Evolutionary conservation across 1,140 invertebrate genomes (phyloP), one percentile per base, ranked within the genome.

Genomic region (Sarcophaga bullata): DNA sequence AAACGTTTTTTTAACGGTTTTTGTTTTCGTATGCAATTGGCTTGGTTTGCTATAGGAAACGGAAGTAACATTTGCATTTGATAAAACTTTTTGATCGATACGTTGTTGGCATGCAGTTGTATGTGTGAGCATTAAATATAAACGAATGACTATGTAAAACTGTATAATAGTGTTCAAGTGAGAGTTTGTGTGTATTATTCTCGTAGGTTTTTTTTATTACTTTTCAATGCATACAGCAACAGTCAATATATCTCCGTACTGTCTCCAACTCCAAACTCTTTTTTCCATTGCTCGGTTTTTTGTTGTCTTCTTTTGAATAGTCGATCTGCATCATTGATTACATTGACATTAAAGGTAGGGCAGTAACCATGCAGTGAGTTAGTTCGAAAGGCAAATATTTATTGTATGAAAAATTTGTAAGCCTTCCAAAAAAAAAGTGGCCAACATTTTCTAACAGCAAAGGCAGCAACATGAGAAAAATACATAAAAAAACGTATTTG

Each of bases 41-140:
- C n/a, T 68, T 68, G n/a, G 62, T 68, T 68, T 68, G 62, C 19
- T 19, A 68, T 17, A 68, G 62, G 62, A 68, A 68, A 7, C n/a
- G 62, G 62, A 68, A 19, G n/a, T 68, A 68, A 25, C 17, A 68
- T 68, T 68, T 68, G 62, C 62, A 68, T 68, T 37, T 19, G 62
- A 68, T 68, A 68, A 68, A 68, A 68, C 17, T 68, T 37, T 37
- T 68, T 25, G 62, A 68, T 68, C 62, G n/a, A 19, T 68, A 37
- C 25, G 25, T 4, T 37, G 17, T 68, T 6, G 17, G 62, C 6
- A 58, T 10, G 6, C n/a, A 15, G 13, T 11, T 13, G 6, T 58
- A 15, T 58, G 11, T 15, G 10, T 58, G 52, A 10, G 11, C 10
- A 68, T 9, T 17, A 17, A 68, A 7, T 25, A 68, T 19, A 19